These are phyloP conservation scores for Tupaia chinensis DNA, from an alignment of 2,113 vertebrate species.

Conservation along the genomic window DNA sequence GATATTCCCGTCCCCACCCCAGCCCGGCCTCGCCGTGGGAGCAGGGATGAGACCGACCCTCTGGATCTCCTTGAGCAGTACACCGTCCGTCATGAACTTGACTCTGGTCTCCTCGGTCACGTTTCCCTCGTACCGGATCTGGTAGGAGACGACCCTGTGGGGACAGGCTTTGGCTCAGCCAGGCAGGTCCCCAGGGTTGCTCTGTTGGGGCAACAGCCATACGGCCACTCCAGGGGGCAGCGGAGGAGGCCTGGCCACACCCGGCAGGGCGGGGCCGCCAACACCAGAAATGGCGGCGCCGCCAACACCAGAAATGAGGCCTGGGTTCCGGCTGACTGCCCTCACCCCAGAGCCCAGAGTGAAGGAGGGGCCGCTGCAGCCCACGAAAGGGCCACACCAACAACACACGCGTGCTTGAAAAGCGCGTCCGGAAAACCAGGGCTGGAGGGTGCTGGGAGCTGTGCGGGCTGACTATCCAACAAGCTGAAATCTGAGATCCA, in stretches of 20 bases:
- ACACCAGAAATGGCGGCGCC: no score
- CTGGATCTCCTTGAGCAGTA: constrained; percentile 97
- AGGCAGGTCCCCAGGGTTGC: rapidly evolving
- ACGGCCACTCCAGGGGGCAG: background rate
- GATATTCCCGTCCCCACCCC: rapidly evolving
- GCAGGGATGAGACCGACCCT: constrained; percentile 85
- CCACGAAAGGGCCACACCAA: rapidly evolving
- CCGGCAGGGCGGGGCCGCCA: no score
- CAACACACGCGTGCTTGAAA: rapidly evolving
- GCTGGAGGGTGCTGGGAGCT: no score
- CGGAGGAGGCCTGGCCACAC: background rate
- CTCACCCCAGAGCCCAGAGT: no score
- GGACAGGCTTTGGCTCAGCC: background rate
- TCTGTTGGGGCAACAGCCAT: rapidly evolving
- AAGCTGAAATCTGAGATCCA: no score
- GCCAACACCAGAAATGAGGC: no score
- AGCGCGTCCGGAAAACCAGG: no score
- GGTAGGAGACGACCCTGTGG: constrained; percentile 94
- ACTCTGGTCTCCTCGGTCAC: constrained; percentile 94
- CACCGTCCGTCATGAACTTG: constrained; percentile 99
- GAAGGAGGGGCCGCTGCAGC: rapidly evolving
- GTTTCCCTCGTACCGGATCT: constrained; percentile 97
- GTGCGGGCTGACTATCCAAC: no score
- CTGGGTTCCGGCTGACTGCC: rapidly evolving
- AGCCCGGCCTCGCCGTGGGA: rapidly evolving